Evolutionary conservation across 2,888 invertebrate genomes (phyloP), one percentile per base, ranked within the genome.

Genomic region (Eilema griseolum): DNA sequence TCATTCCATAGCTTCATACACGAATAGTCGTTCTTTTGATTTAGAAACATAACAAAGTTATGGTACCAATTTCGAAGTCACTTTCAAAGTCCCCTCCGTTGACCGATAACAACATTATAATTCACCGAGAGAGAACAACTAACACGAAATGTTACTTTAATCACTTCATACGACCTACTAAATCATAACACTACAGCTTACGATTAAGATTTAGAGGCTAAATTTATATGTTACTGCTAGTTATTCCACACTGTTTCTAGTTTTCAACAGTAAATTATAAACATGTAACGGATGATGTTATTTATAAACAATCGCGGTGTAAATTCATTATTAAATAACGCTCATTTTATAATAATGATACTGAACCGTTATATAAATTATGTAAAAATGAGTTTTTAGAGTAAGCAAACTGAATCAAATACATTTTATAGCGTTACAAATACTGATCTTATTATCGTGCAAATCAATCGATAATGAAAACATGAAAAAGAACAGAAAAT

Each of bases 81-180:
- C 81, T 82, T 78, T 71, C 73, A 67, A 71, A 79, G 74, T 73
- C 75, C 83, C 79, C 83, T 85, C 69, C 82, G 83, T 86, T 88
- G 88, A 89, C 89, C 89, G 89, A 90, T 93, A 93, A 93, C 89
- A 91, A 85, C 89, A 88, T 90, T 89, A 93, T 93, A 93, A 94
- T 93, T 89, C 89, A 88, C 92, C 77, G 75, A 89, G 86, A 28
- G 79, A 78, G 83, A 85, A 86, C 87, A 86, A 89, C 86, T 85
- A 88, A 87, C 87, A 86, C 87, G 87, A 93, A 93, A 94, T 93
- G 93, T 90, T 87, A 93, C 92, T 94, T 94, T 94, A 93, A 94
- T 94, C 86, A 91, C 93, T 94, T 93, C 89, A 92, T 89, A 90
- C 92, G 90, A 87, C 89, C 87, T 84, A 84, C 88, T 88, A 90